Conservation (phyloP, 1,140 invertebrate species). For the Orius laevigatus region DNA sequence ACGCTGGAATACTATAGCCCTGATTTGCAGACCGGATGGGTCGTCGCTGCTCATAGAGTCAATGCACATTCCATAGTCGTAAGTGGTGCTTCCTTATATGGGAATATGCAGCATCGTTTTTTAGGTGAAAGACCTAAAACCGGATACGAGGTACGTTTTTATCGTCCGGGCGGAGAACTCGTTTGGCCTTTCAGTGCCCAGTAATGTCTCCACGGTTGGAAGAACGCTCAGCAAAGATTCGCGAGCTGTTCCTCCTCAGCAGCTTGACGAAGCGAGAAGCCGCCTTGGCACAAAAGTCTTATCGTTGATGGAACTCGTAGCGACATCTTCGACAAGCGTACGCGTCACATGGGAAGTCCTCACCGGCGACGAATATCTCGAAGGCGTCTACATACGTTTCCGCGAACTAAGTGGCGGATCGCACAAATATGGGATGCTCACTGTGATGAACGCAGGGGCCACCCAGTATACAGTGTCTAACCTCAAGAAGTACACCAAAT, state of each 20-base stretch:
- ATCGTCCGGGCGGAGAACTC: slow-evolving; percentile 72
- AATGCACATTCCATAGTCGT: slow-evolving; percentile 46
- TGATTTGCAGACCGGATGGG: slow-evolving; percentile 61
- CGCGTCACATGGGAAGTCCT: slow-evolving; percentile 57
- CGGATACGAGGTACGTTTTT: slow-evolving; percentile 73
- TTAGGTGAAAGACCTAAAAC: slow-evolving; percentile 47
- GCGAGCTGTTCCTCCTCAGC: slow-evolving; percentile 48
- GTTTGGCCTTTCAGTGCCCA: slow-evolving; percentile 56
- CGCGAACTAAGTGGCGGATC: slow-evolving; percentile 47
- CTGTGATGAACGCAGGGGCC: slow-evolving; percentile 45
- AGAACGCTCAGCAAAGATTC: slow-evolving; percentile 48
- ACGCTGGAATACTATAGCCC: slow-evolving; percentile 80
- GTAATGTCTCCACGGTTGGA: slow-evolving; percentile 40
- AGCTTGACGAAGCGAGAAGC: slow-evolving; percentile 57
- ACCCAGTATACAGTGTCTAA: slow-evolving; percentile 51
- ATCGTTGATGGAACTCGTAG: slow-evolving; percentile 55
- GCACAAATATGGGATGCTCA: slow-evolving; percentile 49
- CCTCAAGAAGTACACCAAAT: slow-evolving; percentile 66
- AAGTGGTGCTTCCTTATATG: slow-evolving; percentile 21
- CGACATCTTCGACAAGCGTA: slow-evolving; percentile 65
- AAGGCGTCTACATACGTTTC: slow-evolving; percentile 87
- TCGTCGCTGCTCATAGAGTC: slow-evolving; percentile 48
- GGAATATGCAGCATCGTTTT: background rate
- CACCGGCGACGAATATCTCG: slow-evolving; percentile 39
- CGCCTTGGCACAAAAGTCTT: slow-evolving; percentile 67